These are phyloP conservation scores for Chionomys nivalis DNA, from an alignment of 2,113 vertebrate genomes.

Conservation along the genomic window DNA sequence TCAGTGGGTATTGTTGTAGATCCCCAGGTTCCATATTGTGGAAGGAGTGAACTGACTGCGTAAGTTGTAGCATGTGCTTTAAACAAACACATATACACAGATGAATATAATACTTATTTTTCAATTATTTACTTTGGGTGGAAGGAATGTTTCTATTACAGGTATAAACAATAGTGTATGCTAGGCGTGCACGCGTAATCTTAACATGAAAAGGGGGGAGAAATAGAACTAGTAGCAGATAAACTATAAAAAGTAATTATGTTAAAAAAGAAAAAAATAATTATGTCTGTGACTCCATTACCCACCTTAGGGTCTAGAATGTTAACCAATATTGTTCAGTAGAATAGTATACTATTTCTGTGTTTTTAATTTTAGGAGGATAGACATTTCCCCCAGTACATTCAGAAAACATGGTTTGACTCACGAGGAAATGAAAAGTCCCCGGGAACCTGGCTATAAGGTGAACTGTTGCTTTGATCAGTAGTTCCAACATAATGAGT, in stretches of 20 bases:
- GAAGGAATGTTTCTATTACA: neutral
- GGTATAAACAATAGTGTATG: neutral
- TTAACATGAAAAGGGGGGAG: no score
- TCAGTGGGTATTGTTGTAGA: neutral
- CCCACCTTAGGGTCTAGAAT: neutral
- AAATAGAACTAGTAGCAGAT: neutral
- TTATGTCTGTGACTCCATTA: neutral
- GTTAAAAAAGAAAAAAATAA: no score
- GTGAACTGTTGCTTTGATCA: slow-evolving; percentile 94
- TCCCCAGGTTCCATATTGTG: neutral
- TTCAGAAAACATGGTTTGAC: slow-evolving; percentile 98
- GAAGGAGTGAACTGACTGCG: neutral
- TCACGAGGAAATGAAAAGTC: slow-evolving; percentile 96
- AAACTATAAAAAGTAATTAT: neutral
- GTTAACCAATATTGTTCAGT: neutral
- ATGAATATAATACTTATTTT: neutral
- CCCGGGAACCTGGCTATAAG: slow-evolving; percentile 97
- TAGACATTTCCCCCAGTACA: slow-evolving; percentile 99
- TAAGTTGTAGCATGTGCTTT: neutral
- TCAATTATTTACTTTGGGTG: neutral
- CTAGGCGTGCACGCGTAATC: neutral
- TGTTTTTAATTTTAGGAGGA: slow-evolving; percentile 90
- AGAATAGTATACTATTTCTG: slow-evolving; percentile 10
- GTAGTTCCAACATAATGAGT: slow-evolving; percentile 87
- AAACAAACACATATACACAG: neutral